A percentile compares a stretch with the other conserved stretches of the same genome.
These are phyloP conservation scores for Brachionus calyciflorus DNA, from an alignment of 1,140 invertebrate species.

Conservation along the genomic window DNA sequence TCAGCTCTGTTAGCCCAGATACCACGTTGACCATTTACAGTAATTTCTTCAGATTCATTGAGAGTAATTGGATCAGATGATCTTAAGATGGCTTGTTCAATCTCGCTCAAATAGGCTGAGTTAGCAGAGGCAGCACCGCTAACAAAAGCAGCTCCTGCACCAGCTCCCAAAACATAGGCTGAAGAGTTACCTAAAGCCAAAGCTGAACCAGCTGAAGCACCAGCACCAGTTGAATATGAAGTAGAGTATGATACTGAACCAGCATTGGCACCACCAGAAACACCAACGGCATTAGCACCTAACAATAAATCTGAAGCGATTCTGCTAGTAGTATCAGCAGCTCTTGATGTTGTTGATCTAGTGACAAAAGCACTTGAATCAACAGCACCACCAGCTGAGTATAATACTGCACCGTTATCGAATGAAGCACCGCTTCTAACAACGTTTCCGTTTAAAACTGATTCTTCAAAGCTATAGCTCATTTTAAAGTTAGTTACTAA, in stretches of 20 bases:
- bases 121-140: background rate
- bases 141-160: background rate
- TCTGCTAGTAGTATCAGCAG: background rate
- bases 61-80: slow-evolving; percentile 44
- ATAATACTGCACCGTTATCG: background rate
- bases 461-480: slow-evolving; percentile 15
- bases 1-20: slow-evolving; percentile 37
- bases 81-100: slow-evolving; percentile 42
- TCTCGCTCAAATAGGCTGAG: slow-evolving; percentile 28
- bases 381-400: background rate
- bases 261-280: background rate
- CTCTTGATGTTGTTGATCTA: background rate
- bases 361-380: background rate
- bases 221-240: background rate
- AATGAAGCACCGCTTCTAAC: background rate
- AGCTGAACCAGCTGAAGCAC: background rate
- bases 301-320: background rate
- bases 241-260: background rate
- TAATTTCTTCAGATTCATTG: slow-evolving; percentile 43
- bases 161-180: background rate
- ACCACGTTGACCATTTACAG: slow-evolving; percentile 46
- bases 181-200: background rate
- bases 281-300: background rate
- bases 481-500: background rate
- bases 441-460: background rate